A percentile compares a stretch with the other conserved stretches of the same genome.
Conservation (phyloP, 2,888 invertebrate genomes). For the Dioctria linearis region DNA sequence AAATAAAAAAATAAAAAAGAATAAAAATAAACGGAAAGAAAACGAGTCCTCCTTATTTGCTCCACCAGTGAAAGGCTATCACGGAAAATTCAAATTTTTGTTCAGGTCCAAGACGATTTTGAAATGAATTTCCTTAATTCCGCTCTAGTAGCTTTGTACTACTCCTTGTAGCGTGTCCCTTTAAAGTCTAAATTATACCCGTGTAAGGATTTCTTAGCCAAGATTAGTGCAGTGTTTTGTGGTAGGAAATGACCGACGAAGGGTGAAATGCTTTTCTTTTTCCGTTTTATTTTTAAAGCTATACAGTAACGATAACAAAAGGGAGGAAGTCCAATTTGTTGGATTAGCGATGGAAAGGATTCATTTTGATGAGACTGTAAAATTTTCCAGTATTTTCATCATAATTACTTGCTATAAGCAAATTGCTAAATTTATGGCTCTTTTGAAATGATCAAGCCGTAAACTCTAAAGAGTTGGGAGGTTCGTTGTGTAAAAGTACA, state of each 20-base stretch:
- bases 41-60: slow-evolving; percentile 40
- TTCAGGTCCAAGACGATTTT: slow-evolving; percentile 33
- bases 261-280: slow-evolving; percentile 13
- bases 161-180: slow-evolving; percentile 39
- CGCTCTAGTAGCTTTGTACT: slow-evolving; percentile 30
- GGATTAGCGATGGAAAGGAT: slow-evolving; percentile 23
- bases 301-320: neutral
- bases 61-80: slow-evolving; percentile 44
- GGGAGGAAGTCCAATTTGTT: slow-evolving; percentile 10
- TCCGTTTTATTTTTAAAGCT: no score
- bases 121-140: slow-evolving; percentile 47
- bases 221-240: slow-evolving; percentile 37
- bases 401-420: no score
- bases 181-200: slow-evolving; percentile 44
- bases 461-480: no score
- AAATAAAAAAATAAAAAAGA: no score
- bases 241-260: slow-evolving; percentile 34
- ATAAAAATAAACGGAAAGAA: neutral
- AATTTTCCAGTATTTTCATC: slow-evolving; percentile 8
- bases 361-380: slow-evolving; percentile 10
- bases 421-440: no score
- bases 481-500: no score
- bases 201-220: slow-evolving; percentile 37
- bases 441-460: no score
- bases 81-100: slow-evolving; percentile 47